These are phyloP conservation scores for Sander vitreus DNA, from an alignment of 2,113 vertebrate species.

Conservation along the genomic window DNA sequence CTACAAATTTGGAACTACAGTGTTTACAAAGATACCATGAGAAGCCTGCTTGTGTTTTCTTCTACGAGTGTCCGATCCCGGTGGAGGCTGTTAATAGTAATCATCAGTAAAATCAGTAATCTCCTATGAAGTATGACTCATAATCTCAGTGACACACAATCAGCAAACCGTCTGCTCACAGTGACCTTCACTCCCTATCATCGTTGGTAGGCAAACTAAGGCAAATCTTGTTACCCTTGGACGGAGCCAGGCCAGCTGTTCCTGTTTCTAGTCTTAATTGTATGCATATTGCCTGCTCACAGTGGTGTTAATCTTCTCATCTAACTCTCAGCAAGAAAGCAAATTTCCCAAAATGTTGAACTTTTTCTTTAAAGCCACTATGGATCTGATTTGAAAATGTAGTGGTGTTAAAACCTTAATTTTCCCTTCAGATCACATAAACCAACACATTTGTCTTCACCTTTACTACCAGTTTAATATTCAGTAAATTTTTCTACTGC, in stretches of 20 bases:
- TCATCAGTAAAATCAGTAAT: no score
- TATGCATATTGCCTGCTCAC: neutral
- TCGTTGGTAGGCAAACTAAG: neutral
- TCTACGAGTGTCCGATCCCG: neutral
- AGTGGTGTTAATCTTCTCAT: neutral
- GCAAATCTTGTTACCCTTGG: neutral
- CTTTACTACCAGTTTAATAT: constrained; percentile 31
- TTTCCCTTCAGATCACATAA: constrained; percentile 3
- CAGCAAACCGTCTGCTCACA: neutral
- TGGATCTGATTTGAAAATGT: neutral
- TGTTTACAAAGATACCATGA: neutral
- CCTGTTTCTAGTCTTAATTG: neutral
- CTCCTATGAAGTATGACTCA: neutral
- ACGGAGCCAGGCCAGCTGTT: neutral
- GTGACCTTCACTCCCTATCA: neutral
- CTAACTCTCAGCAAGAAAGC: neutral
- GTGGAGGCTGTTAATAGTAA: neutral
- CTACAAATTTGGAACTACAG: neutral
- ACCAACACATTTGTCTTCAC: constrained; percentile 19
- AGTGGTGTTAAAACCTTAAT: neutral
- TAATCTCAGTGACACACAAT: neutral
- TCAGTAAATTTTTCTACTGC: constrained; percentile 15
- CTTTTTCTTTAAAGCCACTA: neutral
- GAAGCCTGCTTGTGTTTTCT: neutral
- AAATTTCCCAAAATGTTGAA: neutral